phyloP scores from a whole-genome alignment of 2,113 vertebrate genomes.

The Sebastes schlegelii region DNA sequence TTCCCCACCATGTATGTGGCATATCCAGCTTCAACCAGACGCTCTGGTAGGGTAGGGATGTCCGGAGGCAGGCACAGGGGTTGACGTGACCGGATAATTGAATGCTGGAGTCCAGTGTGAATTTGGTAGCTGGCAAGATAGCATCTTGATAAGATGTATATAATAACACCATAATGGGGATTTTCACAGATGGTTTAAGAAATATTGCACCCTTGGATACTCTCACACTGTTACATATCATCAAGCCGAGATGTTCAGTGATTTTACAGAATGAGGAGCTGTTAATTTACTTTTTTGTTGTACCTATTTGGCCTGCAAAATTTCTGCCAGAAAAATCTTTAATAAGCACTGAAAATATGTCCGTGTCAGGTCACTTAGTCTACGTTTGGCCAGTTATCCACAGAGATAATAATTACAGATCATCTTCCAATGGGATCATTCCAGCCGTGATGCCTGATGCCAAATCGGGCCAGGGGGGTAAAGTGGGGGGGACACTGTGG shows the following conservation, averaged over 20 bases:
- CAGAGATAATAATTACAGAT: background rate
- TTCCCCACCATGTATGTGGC: constrained; percentile 96
- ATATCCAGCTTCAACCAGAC: constrained; percentile 90
- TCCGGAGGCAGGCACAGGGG: constrained; percentile 93
- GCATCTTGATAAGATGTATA: background rate
- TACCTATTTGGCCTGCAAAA: background rate
- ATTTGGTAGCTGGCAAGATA: constrained; percentile 90
- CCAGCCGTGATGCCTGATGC: too few species aligned
- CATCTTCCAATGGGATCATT: too few species aligned
- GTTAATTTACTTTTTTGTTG: background rate
- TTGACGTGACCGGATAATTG: constrained; percentile 92
- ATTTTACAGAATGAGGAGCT: background rate
- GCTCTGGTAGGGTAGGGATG: constrained; percentile 90
- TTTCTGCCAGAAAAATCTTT: background rate
- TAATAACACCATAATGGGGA: constrained; percentile 4
- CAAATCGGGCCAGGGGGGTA: too few species aligned
- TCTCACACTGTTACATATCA: background rate
- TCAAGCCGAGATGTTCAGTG: background rate
- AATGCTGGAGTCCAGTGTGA: constrained; percentile 96
- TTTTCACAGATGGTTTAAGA: constrained; percentile 18
- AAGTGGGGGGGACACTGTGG: too few species aligned
- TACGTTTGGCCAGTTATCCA: background rate
- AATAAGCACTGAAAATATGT: background rate
- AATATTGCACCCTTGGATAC: background rate
- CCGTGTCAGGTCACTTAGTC: background rate